Percentiles rank a stretch among this genome's conserved stretches.
phyloP scores from a whole-genome alignment of 2,113 vertebrate genomes.

The Haemorhous mexicanus region DNA sequence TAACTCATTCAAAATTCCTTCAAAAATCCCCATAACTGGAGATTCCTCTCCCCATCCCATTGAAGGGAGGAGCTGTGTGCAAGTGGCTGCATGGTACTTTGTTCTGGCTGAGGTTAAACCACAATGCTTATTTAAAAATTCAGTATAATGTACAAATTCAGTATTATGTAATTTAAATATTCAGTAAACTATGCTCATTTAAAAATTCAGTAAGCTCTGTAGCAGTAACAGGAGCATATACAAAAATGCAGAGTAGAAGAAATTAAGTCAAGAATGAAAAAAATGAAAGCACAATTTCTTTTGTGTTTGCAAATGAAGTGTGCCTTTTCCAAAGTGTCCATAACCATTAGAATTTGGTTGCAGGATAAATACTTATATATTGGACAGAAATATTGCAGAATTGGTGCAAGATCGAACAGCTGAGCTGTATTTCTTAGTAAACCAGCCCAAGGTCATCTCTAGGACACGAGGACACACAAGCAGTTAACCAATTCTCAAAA shows the following conservation, averaged over 20 bases:
- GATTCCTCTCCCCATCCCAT: neutral
- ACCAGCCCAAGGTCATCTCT: neutral
- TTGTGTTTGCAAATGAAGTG: neutral
- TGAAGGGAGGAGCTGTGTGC: neutral
- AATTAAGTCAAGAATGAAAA: neutral
- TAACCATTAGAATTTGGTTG: neutral
- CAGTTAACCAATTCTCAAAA: neutral
- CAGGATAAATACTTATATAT: neutral
- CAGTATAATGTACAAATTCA: neutral
- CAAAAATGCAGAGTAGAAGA: neutral
- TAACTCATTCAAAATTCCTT: neutral
- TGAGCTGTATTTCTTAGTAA: neutral
- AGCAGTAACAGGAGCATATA: neutral
- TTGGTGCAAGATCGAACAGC: neutral
- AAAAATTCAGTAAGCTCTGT: neutral
- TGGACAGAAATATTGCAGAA: neutral
- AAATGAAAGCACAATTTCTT: neutral
- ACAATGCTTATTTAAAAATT: neutral
- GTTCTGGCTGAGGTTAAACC: neutral
- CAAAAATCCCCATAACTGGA: neutral
- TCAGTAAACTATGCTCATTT: neutral
- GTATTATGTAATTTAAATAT: too few relatives aligned
- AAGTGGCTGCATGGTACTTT: too few relatives aligned
- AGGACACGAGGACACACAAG: neutral
- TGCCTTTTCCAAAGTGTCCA: neutral